A percentile compares a stretch with the other conserved stretches of the same genome.
Evolutionary conservation across 2,113 vertebrate genomes (phyloP).

Genomic region (Scomber colias): DNA sequence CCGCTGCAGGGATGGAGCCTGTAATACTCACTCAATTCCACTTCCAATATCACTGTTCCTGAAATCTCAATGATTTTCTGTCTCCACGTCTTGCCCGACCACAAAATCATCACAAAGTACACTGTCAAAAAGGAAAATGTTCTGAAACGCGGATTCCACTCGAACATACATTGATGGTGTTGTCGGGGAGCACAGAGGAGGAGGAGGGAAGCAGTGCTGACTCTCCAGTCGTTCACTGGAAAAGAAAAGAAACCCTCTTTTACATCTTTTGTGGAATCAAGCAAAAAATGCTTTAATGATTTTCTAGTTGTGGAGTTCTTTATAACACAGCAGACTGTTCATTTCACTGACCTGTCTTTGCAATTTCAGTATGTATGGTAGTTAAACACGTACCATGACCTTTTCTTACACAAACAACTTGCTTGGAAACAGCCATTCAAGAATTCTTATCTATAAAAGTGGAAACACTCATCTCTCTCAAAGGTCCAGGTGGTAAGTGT

Average conservation of each 20-base stretch:
- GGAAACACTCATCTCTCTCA: neutral
- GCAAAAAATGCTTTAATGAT: neutral
- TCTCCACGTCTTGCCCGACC: conserved; percentile 65
- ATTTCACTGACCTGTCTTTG: neutral
- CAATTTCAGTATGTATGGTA: neutral
- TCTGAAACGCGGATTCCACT: conserved; percentile 39
- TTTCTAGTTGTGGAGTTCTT: neutral
- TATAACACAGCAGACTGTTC: neutral
- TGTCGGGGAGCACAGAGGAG: conserved; percentile 27
- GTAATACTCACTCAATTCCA: conserved; percentile 70
- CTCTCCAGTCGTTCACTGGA: conserved; percentile 7
- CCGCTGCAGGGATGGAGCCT: conserved; percentile 64
- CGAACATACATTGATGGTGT: neutral
- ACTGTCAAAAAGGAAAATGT: conserved; percentile 35
- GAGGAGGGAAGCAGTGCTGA: neutral
- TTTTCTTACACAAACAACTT: neutral
- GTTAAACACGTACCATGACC: neutral
- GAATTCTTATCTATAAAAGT: conserved; percentile 6
- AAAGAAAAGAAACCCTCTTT: conserved; percentile 1
- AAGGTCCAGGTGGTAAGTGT: neutral
- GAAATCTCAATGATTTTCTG: conserved; percentile 81
- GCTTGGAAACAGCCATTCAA: conserved; percentile 2
- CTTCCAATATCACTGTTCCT: conserved; percentile 74
- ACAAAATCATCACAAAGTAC: conserved; percentile 74
- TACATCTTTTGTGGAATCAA: conserved; percentile 7